Evolutionary conservation across 1,140 invertebrate species (phyloP).

Genomic region (Sarcophaga bullata): DNA sequence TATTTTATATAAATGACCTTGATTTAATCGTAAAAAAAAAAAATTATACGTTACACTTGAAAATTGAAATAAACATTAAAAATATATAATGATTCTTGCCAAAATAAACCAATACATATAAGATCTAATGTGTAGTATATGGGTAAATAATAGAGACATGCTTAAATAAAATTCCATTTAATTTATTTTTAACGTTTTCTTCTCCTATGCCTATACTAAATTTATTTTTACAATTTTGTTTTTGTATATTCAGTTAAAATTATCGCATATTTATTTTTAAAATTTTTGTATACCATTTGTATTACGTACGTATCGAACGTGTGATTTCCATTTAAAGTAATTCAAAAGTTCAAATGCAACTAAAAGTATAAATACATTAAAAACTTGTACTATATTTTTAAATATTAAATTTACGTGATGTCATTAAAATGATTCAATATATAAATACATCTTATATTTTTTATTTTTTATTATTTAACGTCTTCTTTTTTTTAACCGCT

Average conservation of each 20-base stretch:
- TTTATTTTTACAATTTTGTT: neutral
- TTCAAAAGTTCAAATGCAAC: no score
- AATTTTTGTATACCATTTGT: no score
- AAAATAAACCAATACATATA: neutral
- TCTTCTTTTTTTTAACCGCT: no score
- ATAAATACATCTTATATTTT: no score
- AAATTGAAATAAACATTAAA: neutral
- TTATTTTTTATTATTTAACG: no score
- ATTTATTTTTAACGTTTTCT: neutral
- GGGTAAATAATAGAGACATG: neutral
- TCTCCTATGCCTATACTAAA: neutral
- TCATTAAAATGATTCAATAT: no score
- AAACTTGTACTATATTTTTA: no score
- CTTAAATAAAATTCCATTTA: neutral
- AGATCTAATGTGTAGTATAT: neutral
- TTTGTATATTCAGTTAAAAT: neutral
- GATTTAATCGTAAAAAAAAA: constrained; percentile 20
- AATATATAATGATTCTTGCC: neutral
- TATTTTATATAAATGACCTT: constrained; percentile 8
- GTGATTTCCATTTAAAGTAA: no score
- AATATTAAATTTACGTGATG: no score
- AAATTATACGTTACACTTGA: constrained; percentile 14
- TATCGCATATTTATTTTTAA: constrained; percentile 26
- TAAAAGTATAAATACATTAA: no score
- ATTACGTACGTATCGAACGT: no score